phyloP scores from a whole-genome alignment of 1,140 invertebrate genomes.

The Steinernema khuongi region DNA sequence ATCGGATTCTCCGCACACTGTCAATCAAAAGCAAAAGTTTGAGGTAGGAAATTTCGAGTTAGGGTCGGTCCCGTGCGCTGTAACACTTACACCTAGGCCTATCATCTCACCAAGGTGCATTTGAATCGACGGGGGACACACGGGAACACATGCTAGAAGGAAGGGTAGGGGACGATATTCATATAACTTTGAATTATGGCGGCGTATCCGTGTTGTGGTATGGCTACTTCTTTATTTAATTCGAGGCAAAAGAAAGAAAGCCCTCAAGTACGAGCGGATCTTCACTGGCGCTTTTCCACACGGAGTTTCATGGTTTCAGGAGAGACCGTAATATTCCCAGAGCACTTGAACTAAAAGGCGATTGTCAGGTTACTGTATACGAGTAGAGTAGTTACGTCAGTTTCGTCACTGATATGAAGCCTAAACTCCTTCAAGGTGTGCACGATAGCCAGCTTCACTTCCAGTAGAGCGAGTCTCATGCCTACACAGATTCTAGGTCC shows the following conservation, averaged over 20 bases:
- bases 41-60: too few species aligned
- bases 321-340: background rate
- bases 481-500: background rate
- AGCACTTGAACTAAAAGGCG: background rate
- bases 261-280: background rate
- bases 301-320: background rate
- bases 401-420: background rate
- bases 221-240: slow-evolving; percentile 11
- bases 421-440: background rate
- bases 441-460: background rate
- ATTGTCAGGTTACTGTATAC: background rate
- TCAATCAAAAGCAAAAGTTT: too few species aligned
- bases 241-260: background rate
- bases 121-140: too few species aligned
- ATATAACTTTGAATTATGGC: too few species aligned
- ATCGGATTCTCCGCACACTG: too few species aligned
- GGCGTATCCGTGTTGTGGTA: too few species aligned
- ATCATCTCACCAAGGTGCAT: too few species aligned
- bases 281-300: background rate
- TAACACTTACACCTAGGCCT: too few species aligned
- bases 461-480: background rate
- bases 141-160: too few species aligned
- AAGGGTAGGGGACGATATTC: too few species aligned
- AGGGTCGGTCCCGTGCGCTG: too few species aligned
- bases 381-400: background rate